Evolutionary conservation across 64 coral and sea anemone species (phyloP), one percentile per base, ranked within the genome.

Genomic region (Dendronephthya gigantea): DNA sequence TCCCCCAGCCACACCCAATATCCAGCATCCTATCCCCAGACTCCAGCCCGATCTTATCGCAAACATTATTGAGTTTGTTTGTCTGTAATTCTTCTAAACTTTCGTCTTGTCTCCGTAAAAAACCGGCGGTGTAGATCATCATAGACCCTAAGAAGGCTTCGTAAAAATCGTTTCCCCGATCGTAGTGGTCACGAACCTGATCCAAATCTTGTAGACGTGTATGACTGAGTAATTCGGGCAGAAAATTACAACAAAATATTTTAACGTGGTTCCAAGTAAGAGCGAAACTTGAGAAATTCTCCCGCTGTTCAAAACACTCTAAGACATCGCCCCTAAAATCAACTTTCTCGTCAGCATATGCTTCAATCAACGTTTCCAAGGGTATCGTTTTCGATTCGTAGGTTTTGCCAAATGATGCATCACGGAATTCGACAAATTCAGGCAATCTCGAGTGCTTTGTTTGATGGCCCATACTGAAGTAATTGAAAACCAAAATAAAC

Each of bases 1-100:
- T 90, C 69, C 95, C 95, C 95, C 95, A 98, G 25, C 95, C 95
- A 88, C 95, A 98, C 33, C 95, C 95, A 38, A 98, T 93, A 55
- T 98, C 95, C 38, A 98, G 91, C 66, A 93, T 87, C 11, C 85
- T 62, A 17, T 98, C 95, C 12, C 87, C 90, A 19, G 66, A 25
- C 68, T 93, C 93, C 89, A 98, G 52, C 50, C 90, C 92, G 37
- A 93, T 90, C 35, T 98, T 98, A 19, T 98, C 95, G 88, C 92
- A 84, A 5, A 98, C 89, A 2, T 88, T 85, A 12, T 74, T 81
- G 10, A 98, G 87, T 48, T 98, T 98, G 74, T 98, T 98, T 84
- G 16, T 36, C 70, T 98, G 95, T 52, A 90, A 89, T 66, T 98
- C 95, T 85, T 98, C 95, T 30, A 98, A 83, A 17, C 38, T 90